Base-by-base conservation (phyloP, 2,113 vertebrate species). In the Lichenostomus cassidix region DNA sequence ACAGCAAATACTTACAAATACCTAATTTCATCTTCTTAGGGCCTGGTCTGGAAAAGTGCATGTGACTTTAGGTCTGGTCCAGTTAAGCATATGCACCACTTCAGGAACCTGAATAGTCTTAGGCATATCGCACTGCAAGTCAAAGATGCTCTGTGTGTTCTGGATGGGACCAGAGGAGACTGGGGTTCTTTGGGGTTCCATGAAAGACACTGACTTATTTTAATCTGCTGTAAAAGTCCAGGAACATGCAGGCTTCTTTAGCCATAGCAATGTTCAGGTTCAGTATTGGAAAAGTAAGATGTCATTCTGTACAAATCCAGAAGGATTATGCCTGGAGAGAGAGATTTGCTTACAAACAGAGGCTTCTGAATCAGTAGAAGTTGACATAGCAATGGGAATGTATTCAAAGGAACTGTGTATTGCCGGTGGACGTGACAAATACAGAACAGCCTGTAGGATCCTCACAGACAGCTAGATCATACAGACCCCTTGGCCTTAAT, bases 301-400 rank as follows among this genome's bases (percentile, higher is more conserved):
- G 24, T 83, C 35, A 63, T 76, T 76, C 81, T 41, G 22, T 74
- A 59, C 35, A 81, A 62, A 91, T 52, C 62, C 77, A 47, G 73
- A 76, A 94, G 75, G 78, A 83, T 64, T 94, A 60, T 74, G 46
- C 84, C 84, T 83, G n/a, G 63, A 90, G 59, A 60, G 68, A 94
- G 76, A 94, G 12, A 29, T 94, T 87, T 91, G n/a, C 42, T 96
- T 83, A 93, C 60, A 96, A 67, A 53, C 19, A 81, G 52, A 44
- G 21, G 50, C 41, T 95, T 93, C 90, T 94, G 41, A 79, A 81
- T 70, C 73, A 73, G 73, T 62, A 84, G 75, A 60, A 53, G 17
- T 50, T 92, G 80, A 87, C 87, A 92, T 93, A 81, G 68, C 68
- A 74, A 44, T 56, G 52, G 71, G 90, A 95, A 88, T 67, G 29